Conservation (phyloP, 2,797 vertebrate genomes). For the Parotocinclus haroldoi region DNA sequence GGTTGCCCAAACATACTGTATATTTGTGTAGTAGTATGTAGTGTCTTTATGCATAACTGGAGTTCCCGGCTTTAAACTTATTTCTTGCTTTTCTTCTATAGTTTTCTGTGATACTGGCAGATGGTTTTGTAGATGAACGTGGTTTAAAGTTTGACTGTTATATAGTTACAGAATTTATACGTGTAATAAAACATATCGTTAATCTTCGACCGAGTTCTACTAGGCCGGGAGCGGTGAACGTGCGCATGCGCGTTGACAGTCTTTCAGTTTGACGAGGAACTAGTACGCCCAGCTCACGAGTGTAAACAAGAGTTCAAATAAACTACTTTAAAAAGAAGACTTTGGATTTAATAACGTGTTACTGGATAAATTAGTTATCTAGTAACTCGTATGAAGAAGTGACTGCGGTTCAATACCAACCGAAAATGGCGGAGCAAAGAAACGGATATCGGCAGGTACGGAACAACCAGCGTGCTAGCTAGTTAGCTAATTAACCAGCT, state of each 20-base stretch:
- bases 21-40: too few relatives aligned
- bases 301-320: neutral
- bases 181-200: neutral
- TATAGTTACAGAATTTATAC: neutral
- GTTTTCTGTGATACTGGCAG: too few relatives aligned
- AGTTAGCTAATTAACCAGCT: neutral
- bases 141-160: too few relatives aligned
- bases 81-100: too few relatives aligned
- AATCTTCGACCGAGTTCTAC: neutral
- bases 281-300: neutral
- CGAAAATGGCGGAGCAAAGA: conserved; percentile 47
- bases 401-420: neutral
- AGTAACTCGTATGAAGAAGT: conserved; percentile 14
- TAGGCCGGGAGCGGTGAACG: neutral
- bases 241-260: conserved; percentile 42
- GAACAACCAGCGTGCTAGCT: neutral
- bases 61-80: too few relatives aligned
- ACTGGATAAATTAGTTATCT: neutral
- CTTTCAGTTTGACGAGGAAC: conserved; percentile 15
- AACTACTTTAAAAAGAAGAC: neutral
- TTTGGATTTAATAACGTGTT: neutral
- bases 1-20: too few relatives aligned
- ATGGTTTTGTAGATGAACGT: too few relatives aligned
- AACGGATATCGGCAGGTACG: conserved; percentile 51
- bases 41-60: too few relatives aligned